These are phyloP conservation scores for Euplagia quadripunctaria DNA, from an alignment of 2,888 invertebrate species.

Conservation along the genomic window DNA sequence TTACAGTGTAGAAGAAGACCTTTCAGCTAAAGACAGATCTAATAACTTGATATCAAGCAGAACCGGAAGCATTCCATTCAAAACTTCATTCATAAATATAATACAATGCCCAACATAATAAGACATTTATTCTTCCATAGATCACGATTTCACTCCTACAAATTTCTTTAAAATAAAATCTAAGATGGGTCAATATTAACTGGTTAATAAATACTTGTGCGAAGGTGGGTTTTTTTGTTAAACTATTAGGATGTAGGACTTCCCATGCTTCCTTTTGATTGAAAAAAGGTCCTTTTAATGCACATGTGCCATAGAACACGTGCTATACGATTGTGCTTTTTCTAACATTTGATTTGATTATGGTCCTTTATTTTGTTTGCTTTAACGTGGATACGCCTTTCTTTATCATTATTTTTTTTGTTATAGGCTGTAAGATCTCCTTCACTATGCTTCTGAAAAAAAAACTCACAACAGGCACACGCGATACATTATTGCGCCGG, in stretches of 20 bases:
- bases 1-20: conserved; percentile 29
- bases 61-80: conserved; percentile 48
- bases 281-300: conserved; percentile 54
- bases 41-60: conserved; percentile 47
- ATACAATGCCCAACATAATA: conserved; percentile 12
- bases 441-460: background rate
- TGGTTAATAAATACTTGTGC: conserved; percentile 39
- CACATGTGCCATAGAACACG: conserved; percentile 63
- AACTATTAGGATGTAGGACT: conserved; percentile 49
- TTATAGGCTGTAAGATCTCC: background rate
- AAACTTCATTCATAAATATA: conserved; percentile 43
- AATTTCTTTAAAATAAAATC: conserved; percentile 20
- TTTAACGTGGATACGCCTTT: conserved; percentile 42
- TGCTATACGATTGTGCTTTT: conserved; percentile 60
- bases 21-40: conserved; percentile 39
- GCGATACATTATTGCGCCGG: too few species aligned
- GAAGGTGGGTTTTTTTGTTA: conserved; percentile 39
- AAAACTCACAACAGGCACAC: background rate
- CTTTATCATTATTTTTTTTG: background rate
- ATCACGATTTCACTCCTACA: background rate
- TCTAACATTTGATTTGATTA: conserved; percentile 52
- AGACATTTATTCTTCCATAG: conserved; percentile 16
- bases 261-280: conserved; percentile 67
- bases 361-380: conserved; percentile 36
- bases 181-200: conserved; percentile 23